Percentiles rank a stretch among this genome's conserved stretches.
Evolutionary conservation across 2,113 vertebrate species (phyloP).

Genomic region (Amblyopsis rosae): DNA sequence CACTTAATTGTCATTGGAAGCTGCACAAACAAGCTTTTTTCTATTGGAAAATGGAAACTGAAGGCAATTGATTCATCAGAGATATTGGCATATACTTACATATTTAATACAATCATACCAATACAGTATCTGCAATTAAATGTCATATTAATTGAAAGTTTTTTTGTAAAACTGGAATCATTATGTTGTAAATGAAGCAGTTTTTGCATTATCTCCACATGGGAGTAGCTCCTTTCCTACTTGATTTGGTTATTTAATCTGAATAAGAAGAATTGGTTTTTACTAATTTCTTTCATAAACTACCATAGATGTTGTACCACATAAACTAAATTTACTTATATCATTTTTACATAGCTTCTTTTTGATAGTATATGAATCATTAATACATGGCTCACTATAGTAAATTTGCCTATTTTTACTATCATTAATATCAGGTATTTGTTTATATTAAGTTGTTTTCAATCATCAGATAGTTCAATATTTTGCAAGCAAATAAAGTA

Average conservation of each 20-base stretch:
- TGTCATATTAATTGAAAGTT: constrained; percentile 68
- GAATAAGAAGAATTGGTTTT: constrained; percentile 23
- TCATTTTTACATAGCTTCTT: too few relatives aligned
- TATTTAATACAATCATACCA: constrained; percentile 45
- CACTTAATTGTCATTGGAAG: constrained; percentile 58
- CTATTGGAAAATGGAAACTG: constrained; percentile 63
- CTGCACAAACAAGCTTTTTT: constrained; percentile 64
- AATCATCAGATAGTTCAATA: constrained; percentile 26
- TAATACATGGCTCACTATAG: constrained; percentile 1
- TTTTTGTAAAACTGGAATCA: constrained; percentile 60
- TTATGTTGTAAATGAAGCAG: constrained; percentile 72
- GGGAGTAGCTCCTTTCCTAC: constrained; percentile 51
- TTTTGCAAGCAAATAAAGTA: constrained; percentile 50
- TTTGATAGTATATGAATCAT: too few relatives aligned
- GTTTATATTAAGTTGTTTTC: constrained; percentile 10
- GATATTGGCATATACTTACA: constrained; percentile 60
- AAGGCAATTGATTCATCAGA: constrained; percentile 64
- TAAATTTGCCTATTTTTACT: constrained; percentile 3
- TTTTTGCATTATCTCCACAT: constrained; percentile 61
- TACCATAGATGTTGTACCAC: constrained; percentile 40
- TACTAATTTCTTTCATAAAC: constrained; percentile 39
- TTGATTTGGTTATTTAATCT: constrained; percentile 50
- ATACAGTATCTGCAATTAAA: constrained; percentile 57
- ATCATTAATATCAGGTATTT: constrained; percentile 2
- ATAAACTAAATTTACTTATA: not conserved